Evolutionary conservation across 2,113 vertebrate species (phyloP).

Genomic region (Etia nguti): DNA sequence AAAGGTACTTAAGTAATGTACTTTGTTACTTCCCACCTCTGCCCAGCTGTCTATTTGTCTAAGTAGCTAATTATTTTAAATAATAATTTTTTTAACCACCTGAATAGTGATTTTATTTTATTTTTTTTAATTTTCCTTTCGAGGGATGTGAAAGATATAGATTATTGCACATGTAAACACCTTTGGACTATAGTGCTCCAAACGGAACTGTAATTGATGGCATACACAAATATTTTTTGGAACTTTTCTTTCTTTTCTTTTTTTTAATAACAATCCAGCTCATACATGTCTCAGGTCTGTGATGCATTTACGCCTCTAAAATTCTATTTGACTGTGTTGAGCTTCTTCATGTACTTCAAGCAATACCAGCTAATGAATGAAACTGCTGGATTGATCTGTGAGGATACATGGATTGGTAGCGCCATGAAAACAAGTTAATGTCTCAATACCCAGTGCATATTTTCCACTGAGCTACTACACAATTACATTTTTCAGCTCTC

Average conservation of each 20-base stretch:
- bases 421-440: neutral
- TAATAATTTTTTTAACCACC: no score
- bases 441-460: neutral
- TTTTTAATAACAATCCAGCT: neutral
- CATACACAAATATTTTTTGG: neutral
- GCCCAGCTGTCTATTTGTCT: neutral
- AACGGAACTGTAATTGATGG: no score
- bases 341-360: neutral
- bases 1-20: neutral
- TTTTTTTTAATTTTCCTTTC: neutral
- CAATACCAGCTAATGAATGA: neutral
- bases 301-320: neutral
- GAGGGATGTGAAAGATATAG: neutral
- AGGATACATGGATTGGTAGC: neutral
- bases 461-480: neutral
- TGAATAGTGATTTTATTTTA: no score
- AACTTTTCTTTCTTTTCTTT: rapidly evolving
- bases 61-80: neutral
- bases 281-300: neutral
- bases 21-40: neutral
- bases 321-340: neutral
- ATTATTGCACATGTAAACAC: neutral
- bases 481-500: neutral
- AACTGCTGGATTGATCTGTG: neutral
- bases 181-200: neutral